phyloP scores from a whole-genome alignment of 2,113 vertebrate species.

The Silurus asotus region DNA sequence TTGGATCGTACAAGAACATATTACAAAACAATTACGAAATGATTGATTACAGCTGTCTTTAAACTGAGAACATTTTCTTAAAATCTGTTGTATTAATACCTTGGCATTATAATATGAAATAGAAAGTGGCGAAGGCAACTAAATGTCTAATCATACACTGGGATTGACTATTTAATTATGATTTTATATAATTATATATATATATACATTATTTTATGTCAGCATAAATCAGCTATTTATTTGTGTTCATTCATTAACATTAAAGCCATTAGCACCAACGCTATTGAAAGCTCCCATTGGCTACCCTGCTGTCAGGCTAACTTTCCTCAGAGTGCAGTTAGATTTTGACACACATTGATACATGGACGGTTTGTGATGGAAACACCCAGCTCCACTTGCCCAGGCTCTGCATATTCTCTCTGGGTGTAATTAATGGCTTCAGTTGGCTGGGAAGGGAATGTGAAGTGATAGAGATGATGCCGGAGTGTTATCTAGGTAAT shows the following conservation, averaged over 20 bases:
- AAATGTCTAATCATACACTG: neutral
- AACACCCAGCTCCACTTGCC: conserved; percentile 26
- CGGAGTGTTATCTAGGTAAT: conserved; percentile 43
- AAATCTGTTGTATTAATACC: neutral
- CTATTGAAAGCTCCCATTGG: neutral
- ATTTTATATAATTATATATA: neutral
- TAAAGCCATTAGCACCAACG: neutral
- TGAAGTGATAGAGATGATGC: conserved; percentile 46
- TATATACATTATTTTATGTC: neutral
- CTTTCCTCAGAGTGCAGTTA: conserved; percentile 35
- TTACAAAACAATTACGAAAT: neutral
- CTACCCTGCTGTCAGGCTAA: conserved; percentile 9
- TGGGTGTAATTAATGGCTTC: conserved; percentile 46
- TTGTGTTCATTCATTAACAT: neutral
- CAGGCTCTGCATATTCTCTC: conserved; percentile 19
- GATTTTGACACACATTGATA: conserved; percentile 40
- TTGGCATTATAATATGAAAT: neutral
- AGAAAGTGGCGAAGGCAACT: neutral
- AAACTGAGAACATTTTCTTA: neutral
- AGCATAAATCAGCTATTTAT: neutral
- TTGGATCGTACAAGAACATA: neutral
- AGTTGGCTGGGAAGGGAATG: conserved; percentile 46
- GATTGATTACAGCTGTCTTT: neutral
- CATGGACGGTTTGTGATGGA: conserved; percentile 23
- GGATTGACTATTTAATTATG: neutral